A percentile compares a stretch with the other conserved stretches of the same genome.
Evolutionary conservation across 37 sponge, comb jelly and placozoan species (phyloP).

Genomic region (Petrosia ficiformis): DNA sequence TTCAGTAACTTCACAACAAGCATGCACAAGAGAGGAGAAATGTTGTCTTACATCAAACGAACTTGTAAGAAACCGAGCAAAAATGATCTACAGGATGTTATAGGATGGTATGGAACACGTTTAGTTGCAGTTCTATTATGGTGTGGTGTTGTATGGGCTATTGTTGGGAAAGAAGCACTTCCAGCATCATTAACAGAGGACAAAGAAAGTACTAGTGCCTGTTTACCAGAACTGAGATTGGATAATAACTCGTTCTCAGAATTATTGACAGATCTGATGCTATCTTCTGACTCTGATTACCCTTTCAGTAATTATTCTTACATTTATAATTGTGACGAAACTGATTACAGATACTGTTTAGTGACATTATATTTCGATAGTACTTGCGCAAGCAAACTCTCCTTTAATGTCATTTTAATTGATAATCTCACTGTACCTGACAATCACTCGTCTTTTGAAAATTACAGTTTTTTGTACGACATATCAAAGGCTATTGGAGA

Average conservation of each 20-base stretch:
- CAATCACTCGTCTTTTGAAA: not conserved
- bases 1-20: not conserved
- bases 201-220: not conserved
- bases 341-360: not conserved
- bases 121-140: conserved; percentile 39
- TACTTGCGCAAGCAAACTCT: not conserved
- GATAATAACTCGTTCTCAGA: too few species aligned
- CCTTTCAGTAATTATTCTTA: not conserved
- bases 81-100: too few species aligned
- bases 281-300: not conserved
- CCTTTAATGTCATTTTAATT: not conserved
- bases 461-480: not conserved
- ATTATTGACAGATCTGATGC: conserved; percentile 1
- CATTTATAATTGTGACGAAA: not conserved
- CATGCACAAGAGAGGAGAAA: too few species aligned
- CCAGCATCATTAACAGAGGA: conserved; percentile 20
- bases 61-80: too few species aligned
- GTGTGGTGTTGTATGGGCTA: conserved; percentile 70
- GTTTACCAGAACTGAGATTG: not conserved
- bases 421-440: not conserved
- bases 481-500: not conserved
- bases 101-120: conserved; percentile 34
- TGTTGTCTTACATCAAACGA: too few species aligned
- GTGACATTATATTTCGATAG: not conserved
- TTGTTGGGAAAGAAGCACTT: conserved; percentile 40